Evolutionary conservation across 1,140 invertebrate genomes (phyloP).

Genomic region (Sycobia sp.): DNA sequence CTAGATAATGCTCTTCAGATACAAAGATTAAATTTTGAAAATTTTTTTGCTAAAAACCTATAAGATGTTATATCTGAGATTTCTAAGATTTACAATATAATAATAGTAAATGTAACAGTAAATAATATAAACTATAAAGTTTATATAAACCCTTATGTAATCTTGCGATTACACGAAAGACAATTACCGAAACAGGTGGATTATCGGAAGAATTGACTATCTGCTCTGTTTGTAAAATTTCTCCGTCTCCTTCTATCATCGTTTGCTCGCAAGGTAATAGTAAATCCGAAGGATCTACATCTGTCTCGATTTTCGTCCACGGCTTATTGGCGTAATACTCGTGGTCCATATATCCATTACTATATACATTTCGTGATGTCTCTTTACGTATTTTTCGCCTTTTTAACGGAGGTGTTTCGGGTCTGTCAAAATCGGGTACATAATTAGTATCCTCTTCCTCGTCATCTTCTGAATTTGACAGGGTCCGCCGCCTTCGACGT

Average conservation of each 20-base stretch:
- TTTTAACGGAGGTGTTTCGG: constrained; percentile 13
- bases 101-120: no score
- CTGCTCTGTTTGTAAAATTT: constrained; percentile 23
- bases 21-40: no score
- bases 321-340: constrained; percentile 15
- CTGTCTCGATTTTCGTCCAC: background rate
- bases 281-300: constrained; percentile 32
- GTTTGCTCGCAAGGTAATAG: constrained; percentile 48
- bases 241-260: constrained; percentile 49
- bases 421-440: constrained; percentile 27
- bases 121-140: no score
- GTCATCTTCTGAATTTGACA: constrained; percentile 51
- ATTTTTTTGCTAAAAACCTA: no score
- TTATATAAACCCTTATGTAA: no score
- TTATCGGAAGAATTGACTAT: no score
- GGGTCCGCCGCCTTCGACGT: constrained; percentile 44
- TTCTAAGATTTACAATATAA: no score
- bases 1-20: no score
- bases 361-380: constrained; percentile 20
- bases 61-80: no score
- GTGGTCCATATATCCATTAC: constrained; percentile 38
- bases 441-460: constrained; percentile 53
- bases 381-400: constrained; percentile 38
- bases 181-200: no score
- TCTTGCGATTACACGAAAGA: no score